These are phyloP conservation scores for Elgaria multicarinata DNA, from an alignment of 2,113 vertebrate genomes.

Conservation along the genomic window DNA sequence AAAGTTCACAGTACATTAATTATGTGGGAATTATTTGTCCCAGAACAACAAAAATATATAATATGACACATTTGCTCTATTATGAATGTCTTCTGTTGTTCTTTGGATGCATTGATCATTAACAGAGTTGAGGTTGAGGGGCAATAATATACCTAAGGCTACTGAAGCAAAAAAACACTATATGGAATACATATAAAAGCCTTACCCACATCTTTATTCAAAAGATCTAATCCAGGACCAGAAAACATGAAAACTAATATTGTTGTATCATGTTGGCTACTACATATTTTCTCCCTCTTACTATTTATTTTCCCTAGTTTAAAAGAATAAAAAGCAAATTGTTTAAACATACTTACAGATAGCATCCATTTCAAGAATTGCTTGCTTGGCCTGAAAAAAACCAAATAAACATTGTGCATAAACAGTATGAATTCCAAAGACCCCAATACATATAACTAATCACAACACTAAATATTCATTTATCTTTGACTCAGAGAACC, in stretches of 20 bases:
- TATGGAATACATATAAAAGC: not conserved
- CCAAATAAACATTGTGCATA: slow-evolving; percentile 23
- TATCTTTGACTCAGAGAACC: not conserved
- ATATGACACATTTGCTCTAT: not conserved
- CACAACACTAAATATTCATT: not conserved
- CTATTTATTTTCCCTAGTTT: not conserved
- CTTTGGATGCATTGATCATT: not conserved
- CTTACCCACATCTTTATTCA: not conserved
- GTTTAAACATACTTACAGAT: slow-evolving; percentile 85
- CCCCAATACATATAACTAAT: not conserved
- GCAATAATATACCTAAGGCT: not conserved
- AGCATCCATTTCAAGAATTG: slow-evolving; percentile 97
- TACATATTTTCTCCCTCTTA: not conserved
- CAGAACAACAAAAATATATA: not conserved
- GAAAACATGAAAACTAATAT: not conserved
- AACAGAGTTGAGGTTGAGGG: not conserved
- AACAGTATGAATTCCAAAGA: not conserved
- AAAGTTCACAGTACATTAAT: not conserved
- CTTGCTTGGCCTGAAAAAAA: slow-evolving; percentile 94
- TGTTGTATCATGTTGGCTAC: not conserved
- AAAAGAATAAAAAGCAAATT: slow-evolving; percentile 6
- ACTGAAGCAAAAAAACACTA: not conserved
- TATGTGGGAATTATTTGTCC: not conserved
- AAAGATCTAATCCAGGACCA: not conserved
- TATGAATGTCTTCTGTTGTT: not conserved